Conservation (phyloP, 2,888 invertebrate species). For the Prosopocoilus inquinatus region DNA sequence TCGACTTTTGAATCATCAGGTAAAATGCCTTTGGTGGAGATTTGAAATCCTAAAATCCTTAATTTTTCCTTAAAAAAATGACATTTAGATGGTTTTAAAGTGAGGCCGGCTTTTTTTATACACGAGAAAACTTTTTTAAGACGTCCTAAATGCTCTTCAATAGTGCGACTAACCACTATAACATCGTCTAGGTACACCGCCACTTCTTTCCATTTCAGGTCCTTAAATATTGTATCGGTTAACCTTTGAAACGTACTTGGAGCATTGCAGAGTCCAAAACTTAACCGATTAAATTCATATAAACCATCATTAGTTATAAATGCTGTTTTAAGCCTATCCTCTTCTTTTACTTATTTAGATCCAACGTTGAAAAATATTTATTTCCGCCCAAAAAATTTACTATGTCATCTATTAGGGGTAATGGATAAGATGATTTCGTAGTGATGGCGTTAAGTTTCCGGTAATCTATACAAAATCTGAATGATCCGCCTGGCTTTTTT, state of each 20-base stretch:
- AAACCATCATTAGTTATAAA: neutral
- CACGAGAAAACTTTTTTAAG: slow-evolving; percentile 23
- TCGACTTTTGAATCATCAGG: slow-evolving; percentile 28
- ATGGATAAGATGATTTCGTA: no score
- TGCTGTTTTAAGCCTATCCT: neutral
- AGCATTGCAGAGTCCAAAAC: slow-evolving; percentile 30
- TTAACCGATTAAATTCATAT: slow-evolving; percentile 11
- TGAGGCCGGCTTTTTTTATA: slow-evolving; percentile 21
- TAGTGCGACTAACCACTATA: slow-evolving; percentile 25
- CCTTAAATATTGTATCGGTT: slow-evolving; percentile 27
- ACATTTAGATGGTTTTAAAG: slow-evolving; percentile 29
- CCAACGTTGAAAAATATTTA: neutral
- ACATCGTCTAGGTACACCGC: slow-evolving; percentile 33
- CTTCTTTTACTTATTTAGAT: neutral
- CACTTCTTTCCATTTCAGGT: slow-evolving; percentile 21
- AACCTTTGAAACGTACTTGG: slow-evolving; percentile 30
- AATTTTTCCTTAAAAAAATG: slow-evolving; percentile 2
- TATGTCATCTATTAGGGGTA: no score
- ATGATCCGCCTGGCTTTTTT: no score
- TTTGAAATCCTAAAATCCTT: slow-evolving; percentile 21
- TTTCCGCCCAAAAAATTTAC: no score
- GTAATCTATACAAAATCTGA: no score
- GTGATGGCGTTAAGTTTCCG: no score
- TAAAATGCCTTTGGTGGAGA: slow-evolving; percentile 24
- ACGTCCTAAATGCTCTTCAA: slow-evolving; percentile 29